Evolutionary conservation across 2,888 invertebrate genomes (phyloP), one percentile per base, ranked within the genome.

Genomic region (Zootermopsis nevadensis): DNA sequence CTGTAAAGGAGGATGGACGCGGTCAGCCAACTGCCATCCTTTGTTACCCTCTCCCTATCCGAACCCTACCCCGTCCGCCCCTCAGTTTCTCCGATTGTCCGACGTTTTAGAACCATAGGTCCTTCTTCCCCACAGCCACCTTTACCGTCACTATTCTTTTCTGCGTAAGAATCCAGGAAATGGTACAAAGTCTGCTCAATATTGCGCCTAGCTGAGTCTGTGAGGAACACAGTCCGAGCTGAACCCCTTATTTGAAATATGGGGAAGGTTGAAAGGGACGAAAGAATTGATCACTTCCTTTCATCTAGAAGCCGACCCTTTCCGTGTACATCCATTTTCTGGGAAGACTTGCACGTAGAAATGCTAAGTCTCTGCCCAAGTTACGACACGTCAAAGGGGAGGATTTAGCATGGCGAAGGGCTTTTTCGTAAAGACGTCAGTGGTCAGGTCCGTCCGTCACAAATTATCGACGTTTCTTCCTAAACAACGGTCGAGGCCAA

Each of bases 181-280:
- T 33, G 24, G 12, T 22, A 33, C 24, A 38, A 74, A 74, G 19
- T 74, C 38, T 38, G 38, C 74, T 74, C 74, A 74, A 74, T 74
- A 38, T 38, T 24, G 74, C 55, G 15, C 53, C 15, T 30, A 53
- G 19, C 31, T 53, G 19, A 60, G n/a, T n/a, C 79, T 35, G 33
- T 24, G 12, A 24, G n/a, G 79, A 66, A 60, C 79, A 79, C 35
- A 60, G 79, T 55, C 66, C 79, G 77, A 66, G 33, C 24, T 79
- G 30, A 79, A 79, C 42, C 79, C 79, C 79, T 79, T 79, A 66
- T 79, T 79, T 79, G n/a, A 79, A 79, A 66, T 79, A 66, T 60
- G 66, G 60, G 35, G 60, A 66, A 66, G 60, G 79, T 55, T 60
- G 31, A 60, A 79, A 79, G 60, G 60, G 66, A 77, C 76, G 42